These are phyloP conservation scores for Lampris incognitus DNA, from an alignment of 2,113 vertebrate genomes.

Conservation along the genomic window DNA sequence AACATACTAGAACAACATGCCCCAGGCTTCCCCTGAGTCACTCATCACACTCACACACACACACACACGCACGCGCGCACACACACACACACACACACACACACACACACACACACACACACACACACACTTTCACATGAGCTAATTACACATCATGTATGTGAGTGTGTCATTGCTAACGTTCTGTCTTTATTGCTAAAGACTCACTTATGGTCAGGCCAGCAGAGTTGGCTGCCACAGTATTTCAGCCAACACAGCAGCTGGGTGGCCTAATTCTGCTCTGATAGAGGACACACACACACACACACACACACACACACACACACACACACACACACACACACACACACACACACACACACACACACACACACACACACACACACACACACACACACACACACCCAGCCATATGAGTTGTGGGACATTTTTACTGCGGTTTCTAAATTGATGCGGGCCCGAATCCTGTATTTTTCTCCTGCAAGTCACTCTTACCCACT, in stretches of 20 bases:
- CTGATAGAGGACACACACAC: conserved; percentile 26
- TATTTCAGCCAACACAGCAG: conserved; percentile 67
- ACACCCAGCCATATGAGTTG: neutral
- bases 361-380: neutral
- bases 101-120: conserved; percentile 13
- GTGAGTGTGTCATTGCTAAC: conserved; percentile 68
- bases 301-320: neutral
- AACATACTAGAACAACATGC: too few relatives aligned
- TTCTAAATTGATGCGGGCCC: conserved; percentile 52
- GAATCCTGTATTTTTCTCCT: conserved; percentile 32
- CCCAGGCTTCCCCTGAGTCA: neutral
- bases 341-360: conserved; percentile 4
- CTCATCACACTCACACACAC: conserved; percentile 10
- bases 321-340: neutral
- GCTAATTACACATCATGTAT: conserved; percentile 66
- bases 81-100: conserved; percentile 20
- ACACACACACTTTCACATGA: conserved; percentile 35
- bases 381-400: neutral
- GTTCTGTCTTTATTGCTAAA: conserved; percentile 63
- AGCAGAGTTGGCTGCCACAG: conserved; percentile 38
- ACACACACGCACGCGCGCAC: neutral
- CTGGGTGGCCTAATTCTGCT: conserved; percentile 33
- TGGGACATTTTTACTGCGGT: conserved; percentile 49
- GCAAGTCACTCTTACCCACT: conserved; percentile 17
- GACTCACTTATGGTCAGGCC: conserved; percentile 68